Evolutionary conservation across 2,888 invertebrate species (phyloP).

Genomic region (Idaea dimidiata): DNA sequence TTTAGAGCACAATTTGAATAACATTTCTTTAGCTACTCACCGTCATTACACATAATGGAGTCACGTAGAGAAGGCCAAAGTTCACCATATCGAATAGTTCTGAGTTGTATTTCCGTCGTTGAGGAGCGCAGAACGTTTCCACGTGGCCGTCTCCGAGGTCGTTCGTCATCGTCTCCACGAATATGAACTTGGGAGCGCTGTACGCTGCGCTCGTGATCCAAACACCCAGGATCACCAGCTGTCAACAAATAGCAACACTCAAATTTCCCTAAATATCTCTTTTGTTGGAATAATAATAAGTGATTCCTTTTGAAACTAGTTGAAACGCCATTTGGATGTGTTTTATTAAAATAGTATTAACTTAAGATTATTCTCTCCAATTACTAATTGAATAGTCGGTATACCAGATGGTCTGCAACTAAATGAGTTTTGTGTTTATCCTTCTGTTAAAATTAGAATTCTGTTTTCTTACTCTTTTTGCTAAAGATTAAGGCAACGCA

Average conservation of each 20-base stretch:
- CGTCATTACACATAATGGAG: slow-evolving; percentile 90
- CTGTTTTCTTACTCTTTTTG: not conserved
- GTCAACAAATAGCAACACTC: slow-evolving; percentile 34
- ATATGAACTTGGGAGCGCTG: slow-evolving; percentile 91
- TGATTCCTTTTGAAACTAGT: not conserved
- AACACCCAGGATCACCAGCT: slow-evolving; percentile 88
- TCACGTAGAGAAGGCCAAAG: slow-evolving; percentile 89
- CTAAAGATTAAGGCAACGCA: not conserved
- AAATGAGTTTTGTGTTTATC: slow-evolving; percentile 12
- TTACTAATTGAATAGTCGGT: slow-evolving; percentile 10
- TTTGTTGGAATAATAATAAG: not conserved
- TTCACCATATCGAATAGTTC: slow-evolving; percentile 90
- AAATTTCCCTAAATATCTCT: slow-evolving; percentile 10
- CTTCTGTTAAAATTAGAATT: not conserved
- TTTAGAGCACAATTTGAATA: not conserved
- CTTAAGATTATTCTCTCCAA: not conserved
- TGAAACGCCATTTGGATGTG: not conserved
- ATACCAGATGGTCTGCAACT: slow-evolving; percentile 16
- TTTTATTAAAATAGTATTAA: not conserved
- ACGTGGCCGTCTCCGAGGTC: slow-evolving; percentile 78
- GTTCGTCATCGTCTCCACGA: slow-evolving; percentile 88
- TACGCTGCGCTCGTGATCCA: slow-evolving; percentile 92
- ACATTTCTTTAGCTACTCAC: slow-evolving; percentile 64
- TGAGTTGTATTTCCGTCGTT: slow-evolving; percentile 88
- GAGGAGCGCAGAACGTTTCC: slow-evolving; percentile 87